Base-by-base conservation (phyloP, 2,888 invertebrate species). In the Napeogenes sylphis region DNA sequence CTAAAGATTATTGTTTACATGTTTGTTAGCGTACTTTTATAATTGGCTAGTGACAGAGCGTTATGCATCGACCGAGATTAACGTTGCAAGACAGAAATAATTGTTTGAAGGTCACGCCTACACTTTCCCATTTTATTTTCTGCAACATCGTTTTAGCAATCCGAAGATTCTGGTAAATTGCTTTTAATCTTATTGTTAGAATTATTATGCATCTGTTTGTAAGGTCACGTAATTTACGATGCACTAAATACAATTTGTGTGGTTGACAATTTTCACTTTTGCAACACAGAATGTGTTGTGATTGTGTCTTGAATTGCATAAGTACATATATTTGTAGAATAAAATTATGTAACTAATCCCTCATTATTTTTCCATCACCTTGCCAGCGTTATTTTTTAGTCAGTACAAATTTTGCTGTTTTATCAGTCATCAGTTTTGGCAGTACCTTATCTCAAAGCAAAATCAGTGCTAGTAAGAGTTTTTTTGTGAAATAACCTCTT, bases 81-180 rank as follows among this genome's bases (percentile, higher is more conserved):
- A 61, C 71, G 71, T 73, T 78, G 78, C 79, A 79, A 74, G 81
- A 81, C 83, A 68, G 69, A 85, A 84, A 88, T 87, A 88, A 85
- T 87, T 83, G 71, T 74, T 70, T 75, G 84, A 84, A 88, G 89
- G 88, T 80, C 83, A 74, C 84, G 68, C 85, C 84, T 77, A 85
- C 86, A 75, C 61, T 58, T 59, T 56, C 66, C 64, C 72, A 81
- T 5, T 81, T 84, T 82, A 81, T 78, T 75, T 70, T 70, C 69
- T 75, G 75, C 45, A 54, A 33, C 32, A 42, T 10, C 21, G 14
- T 59, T 53, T 45, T 59, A 53, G 13, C 14, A 42, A 58, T 81
- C 78, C 81, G 81, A 67, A 70, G 55, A 46, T 56, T 63, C 30
- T 33, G 38, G 32, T 58, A 63, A 63, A 62, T 70, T 70, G 69